Base-by-base conservation (phyloP, 2,888 invertebrate species). In the Metacarcinus magister region DNA sequence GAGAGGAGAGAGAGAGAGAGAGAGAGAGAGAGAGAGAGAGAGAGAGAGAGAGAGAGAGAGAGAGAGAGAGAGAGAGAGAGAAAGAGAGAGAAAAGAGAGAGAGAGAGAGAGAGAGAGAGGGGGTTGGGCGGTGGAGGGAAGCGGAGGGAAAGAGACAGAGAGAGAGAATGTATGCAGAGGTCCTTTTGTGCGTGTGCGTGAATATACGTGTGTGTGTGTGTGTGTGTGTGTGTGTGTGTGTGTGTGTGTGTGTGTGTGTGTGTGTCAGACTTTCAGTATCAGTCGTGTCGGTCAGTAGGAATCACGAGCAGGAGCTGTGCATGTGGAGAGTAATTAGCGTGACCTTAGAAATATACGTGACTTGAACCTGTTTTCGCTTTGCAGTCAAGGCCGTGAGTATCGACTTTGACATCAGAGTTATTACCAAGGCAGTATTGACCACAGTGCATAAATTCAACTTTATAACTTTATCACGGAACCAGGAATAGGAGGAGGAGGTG, bases 1-100 rank as follows among this genome's bases (percentile, higher is more conserved):
- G n/a, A n/a, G n/a, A n/a, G n/a, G n/a, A 32, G 82, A 32, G 82
- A 32, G 82, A 82, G 82, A 82, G 82, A 82, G 82, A 82, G 82
- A 82, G 82, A 82, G 82, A 28, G 28, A 28, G 5, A 28, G 13
- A 13, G 13, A 28, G 7, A 75, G 75, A 75, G 75, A 75, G 75
- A 75, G 75, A 75, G 75, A 75, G 75, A 75, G 75, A 75, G 75
- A 23, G n/a, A 23, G 67, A 82, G 82, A 32, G 82, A 28, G 32
- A 32, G 28, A 32, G 82, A 32, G 82, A 32, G 82, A 82, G 82
- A 82, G 82, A 82, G 82, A 82, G 82, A 82, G 82, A 82, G 82
- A 28, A 28, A 28, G 5, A 28, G 13, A 13, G 13, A 28, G 7
- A 10, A 48, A 8, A 19, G n/a, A 19, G 67, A 82, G 82, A 32